Percentiles rank a stretch among this genome's conserved stretches.
Conservation (phyloP, 2,888 invertebrate genomes). For the Lycocerus yunnanus region DNA sequence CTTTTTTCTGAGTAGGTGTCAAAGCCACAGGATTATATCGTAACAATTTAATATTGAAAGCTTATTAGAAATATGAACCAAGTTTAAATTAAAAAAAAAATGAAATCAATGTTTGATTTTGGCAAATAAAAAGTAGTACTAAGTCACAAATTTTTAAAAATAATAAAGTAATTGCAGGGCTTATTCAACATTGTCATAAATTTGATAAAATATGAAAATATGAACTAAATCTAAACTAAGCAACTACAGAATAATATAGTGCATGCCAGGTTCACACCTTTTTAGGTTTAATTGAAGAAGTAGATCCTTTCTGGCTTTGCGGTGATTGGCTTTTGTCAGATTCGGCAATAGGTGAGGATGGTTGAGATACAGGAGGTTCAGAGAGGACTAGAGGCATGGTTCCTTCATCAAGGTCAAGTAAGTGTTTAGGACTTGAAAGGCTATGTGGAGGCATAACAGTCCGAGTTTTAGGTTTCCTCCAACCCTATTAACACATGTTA, state of each 20-base stretch:
- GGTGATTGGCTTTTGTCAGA: conserved; percentile 60
- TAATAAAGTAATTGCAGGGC: not conserved
- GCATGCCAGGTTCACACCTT: conserved; percentile 57
- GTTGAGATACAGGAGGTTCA: conserved; percentile 54
- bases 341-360: conserved; percentile 56
- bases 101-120: too few relatives aligned
- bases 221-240: conserved; percentile 20
- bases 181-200: not conserved
- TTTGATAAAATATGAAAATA: conserved; percentile 4
- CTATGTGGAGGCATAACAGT: conserved; percentile 71
- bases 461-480: conserved; percentile 79
- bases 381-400: conserved; percentile 51
- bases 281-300: conserved; percentile 58
- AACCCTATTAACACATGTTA: conserved; percentile 63
- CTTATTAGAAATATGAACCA: too few relatives aligned
- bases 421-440: conserved; percentile 61
- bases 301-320: conserved; percentile 59
- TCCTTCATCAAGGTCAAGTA: conserved; percentile 55
- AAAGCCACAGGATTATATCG: too few relatives aligned
- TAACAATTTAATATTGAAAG: too few relatives aligned
- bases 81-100: too few relatives aligned
- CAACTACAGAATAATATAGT: conserved; percentile 25
- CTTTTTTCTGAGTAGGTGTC: too few relatives aligned
- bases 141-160: not conserved
- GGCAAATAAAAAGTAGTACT: not conserved